A percentile compares a stretch with the other conserved stretches of the same genome.
Conservation (phyloP, 2,888 invertebrate species). For the Melinopterus prodromus region DNA sequence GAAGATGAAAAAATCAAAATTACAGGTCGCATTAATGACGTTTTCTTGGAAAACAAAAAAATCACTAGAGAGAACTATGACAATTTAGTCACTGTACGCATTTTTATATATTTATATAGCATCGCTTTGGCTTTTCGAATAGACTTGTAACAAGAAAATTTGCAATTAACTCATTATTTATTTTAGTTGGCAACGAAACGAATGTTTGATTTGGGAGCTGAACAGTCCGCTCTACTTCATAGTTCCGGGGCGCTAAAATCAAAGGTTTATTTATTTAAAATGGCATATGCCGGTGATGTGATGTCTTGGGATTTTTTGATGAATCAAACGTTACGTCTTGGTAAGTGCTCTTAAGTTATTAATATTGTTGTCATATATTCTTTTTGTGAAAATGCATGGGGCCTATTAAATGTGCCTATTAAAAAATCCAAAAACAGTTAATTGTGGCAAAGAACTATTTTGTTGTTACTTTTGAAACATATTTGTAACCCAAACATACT, state of each 20-base stretch:
- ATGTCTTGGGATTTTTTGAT: background rate
- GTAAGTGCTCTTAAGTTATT: background rate
- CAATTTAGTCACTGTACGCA: background rate
- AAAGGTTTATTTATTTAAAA: background rate
- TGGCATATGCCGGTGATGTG: background rate
- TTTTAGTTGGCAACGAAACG: background rate
- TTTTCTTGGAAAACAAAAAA: constrained; percentile 25
- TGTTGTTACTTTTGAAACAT: too few species aligned
- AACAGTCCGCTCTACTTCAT: background rate
- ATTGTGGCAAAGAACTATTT: too few species aligned
- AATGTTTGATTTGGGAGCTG: background rate
- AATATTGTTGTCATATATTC: too few species aligned
- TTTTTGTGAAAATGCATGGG: too few species aligned
- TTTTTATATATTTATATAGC: background rate
- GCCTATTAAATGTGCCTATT: too few species aligned
- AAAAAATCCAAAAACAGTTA: too few species aligned
- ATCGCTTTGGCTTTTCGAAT: background rate
- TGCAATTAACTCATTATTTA: background rate
- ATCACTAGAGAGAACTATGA: background rate
- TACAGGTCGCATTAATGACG: constrained; percentile 20
- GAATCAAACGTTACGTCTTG: background rate
- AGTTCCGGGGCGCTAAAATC: background rate
- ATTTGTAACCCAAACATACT: too few species aligned
- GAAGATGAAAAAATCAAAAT: constrained; percentile 26
- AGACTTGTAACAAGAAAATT: too few species aligned